Base-by-base conservation (phyloP, 2,113 vertebrate genomes). In the Corvus hawaiiensis region DNA sequence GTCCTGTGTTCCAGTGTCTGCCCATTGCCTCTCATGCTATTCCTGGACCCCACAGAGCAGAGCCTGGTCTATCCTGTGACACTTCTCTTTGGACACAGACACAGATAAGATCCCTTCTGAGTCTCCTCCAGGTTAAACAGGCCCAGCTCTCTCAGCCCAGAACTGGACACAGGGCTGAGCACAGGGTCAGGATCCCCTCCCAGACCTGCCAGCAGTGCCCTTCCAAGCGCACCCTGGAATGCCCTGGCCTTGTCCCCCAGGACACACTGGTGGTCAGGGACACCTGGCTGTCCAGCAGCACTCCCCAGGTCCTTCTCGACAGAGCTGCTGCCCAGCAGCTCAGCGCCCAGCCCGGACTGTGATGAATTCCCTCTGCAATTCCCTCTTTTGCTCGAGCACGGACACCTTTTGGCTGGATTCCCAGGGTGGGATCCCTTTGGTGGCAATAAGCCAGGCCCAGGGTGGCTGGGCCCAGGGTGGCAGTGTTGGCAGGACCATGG, bases 381-480 rank as follows among this genome's bases (percentile, higher is more conserved):
- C 44, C 16, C 52, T 49, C 2, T 33, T 51, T 24, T 39, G 61
- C 44, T 59, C 27, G 37, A 59, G 37, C 59, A 74, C 0, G 0
- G 10, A 10, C 26, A 43, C 7, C 14, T 43, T 51, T 33, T 8
- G 16, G 52, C 52, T 20, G 77, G 27, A n/a, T 20, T 4, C 4
- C 3, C 23, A 26, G 23, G 5, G 6, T 16, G 68, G 32, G 39
- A 39, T 28, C 39, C 16, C 1, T n/a, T 11, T 24, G 37, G 61
- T 16, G 37, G 27, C 52, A 23, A 4, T 11, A 5, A 39, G 10
- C 19, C 9, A 5, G 44, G 67, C 72, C 41, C 41, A 28, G 39
- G 23, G 32, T 1, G 12, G 22, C 37, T 3, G 0, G 52, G 71
- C 24, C 28, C 21, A 3, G 23, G 7, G 28, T 1, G 22, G 18